phyloP scores from a whole-genome alignment of 2,797 vertebrate genomes.

The Myotis pilosus region DNA sequence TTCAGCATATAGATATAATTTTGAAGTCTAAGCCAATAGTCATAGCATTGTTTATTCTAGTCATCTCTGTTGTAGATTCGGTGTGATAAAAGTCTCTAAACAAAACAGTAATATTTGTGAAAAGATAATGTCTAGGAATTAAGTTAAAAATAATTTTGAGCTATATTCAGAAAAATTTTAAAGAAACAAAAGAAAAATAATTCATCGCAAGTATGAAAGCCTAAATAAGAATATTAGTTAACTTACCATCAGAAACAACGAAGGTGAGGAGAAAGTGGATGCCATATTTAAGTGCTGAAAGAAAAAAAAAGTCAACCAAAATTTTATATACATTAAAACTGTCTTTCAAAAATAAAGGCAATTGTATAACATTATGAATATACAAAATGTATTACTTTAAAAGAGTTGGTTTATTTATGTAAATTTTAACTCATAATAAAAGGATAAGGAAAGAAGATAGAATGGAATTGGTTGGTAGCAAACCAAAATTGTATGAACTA shows the following conservation, averaged over 20 bases:
- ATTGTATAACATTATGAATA: background rate
- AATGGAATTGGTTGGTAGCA: background rate
- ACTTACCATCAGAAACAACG: background rate
- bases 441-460: background rate
- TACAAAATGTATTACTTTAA: background rate
- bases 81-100: background rate
- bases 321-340: background rate
- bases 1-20: background rate
- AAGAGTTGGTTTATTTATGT: background rate
- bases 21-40: background rate
- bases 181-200: background rate
- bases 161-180: background rate
- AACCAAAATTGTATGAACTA: background rate
- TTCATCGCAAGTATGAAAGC: background rate
- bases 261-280: background rate
- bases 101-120: background rate
- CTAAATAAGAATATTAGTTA: background rate
- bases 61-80: background rate
- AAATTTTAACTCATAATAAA: background rate
- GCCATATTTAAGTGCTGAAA: background rate
- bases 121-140: background rate
- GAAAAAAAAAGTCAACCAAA: background rate
- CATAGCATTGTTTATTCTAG: background rate
- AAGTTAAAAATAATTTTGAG: background rate
- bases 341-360: background rate